These are phyloP conservation scores for Musca domestica DNA, from an alignment of 1,140 invertebrate species.

Conservation along the genomic window DNA sequence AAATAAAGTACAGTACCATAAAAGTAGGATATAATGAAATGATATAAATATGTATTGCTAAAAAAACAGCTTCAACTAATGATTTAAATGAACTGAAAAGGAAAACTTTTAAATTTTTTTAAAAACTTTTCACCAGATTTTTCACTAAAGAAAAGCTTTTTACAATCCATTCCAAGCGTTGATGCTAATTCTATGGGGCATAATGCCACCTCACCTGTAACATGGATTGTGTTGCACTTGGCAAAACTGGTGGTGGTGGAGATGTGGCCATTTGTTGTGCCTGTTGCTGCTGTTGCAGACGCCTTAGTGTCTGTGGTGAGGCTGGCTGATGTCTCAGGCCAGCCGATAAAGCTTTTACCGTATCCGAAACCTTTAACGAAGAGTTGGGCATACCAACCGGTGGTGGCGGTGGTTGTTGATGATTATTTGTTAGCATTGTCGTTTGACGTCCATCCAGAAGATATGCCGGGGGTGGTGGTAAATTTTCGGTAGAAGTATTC, in stretches of 20 bases:
- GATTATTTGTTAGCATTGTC: not conserved
- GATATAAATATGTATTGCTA: not conserved
- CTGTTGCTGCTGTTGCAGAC: slow-evolving; percentile 40
- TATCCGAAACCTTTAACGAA: slow-evolving; percentile 75
- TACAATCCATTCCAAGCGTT: not conserved
- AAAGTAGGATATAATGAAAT: not conserved
- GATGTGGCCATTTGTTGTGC: slow-evolving; percentile 25
- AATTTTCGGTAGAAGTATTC: slow-evolving; percentile 60
- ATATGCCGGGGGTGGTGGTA: slow-evolving; percentile 83
- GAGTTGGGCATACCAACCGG: slow-evolving; percentile 37
- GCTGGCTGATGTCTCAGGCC: slow-evolving; percentile 82
- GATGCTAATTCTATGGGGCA: not conserved
- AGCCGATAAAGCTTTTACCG: slow-evolving; percentile 74
- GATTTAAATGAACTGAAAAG: too few relatives aligned
- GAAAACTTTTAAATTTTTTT: not conserved
- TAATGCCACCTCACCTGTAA: slow-evolving; percentile 42
- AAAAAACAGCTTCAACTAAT: not conserved
- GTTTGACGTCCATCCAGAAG: slow-evolving; percentile 61
- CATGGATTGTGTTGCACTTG: slow-evolving; percentile 25
- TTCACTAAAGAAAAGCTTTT: not conserved
- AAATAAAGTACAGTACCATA: slow-evolving; percentile 4
- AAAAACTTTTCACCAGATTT: not conserved
- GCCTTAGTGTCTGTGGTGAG: slow-evolving; percentile 72
- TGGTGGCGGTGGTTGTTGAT: slow-evolving; percentile 28
- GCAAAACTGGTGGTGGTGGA: slow-evolving; percentile 26